Percentiles rank a stretch among this genome's conserved stretches.
These are phyloP conservation scores for Drosophila virilis DNA, from an alignment of 1,140 invertebrate genomes.

Conservation along the genomic window DNA sequence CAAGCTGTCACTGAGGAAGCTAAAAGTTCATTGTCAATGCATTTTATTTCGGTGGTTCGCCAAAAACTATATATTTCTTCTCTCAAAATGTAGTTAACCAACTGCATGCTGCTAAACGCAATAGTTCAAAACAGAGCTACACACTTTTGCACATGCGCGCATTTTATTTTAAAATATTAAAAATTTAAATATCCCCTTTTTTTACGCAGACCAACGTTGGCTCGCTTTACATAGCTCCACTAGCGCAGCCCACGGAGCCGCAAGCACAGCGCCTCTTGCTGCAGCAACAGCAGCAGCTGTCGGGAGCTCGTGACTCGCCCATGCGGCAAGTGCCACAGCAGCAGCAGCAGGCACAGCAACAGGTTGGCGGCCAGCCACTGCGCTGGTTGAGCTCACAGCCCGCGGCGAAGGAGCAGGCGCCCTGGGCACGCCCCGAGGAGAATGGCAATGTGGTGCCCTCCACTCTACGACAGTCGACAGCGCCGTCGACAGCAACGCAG, in stretches of 20 bases:
- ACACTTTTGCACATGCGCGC: no score
- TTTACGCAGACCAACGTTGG: constrained; percentile 72
- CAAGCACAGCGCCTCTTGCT: constrained; percentile 73
- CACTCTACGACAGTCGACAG: constrained; percentile 53
- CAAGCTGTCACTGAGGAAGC: no score
- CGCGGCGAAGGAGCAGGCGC: constrained; percentile 70
- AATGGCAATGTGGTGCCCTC: constrained; percentile 80
- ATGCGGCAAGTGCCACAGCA: constrained; percentile 64
- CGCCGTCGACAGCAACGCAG: constrained; percentile 7
- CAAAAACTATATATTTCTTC: no score
- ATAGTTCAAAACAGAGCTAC: no score
- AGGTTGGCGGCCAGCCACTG: constrained; percentile 55
- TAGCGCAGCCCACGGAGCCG: constrained; percentile 73
- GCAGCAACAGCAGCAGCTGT: constrained; percentile 62
- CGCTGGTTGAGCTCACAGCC: constrained; percentile 76
- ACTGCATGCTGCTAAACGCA: no score
- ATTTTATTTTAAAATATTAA: no score
- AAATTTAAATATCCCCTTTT: no score
- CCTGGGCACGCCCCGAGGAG: constrained; percentile 78
- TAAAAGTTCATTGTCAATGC: no score
- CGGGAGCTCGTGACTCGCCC: constrained; percentile 68
- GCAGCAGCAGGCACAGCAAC: constrained; percentile 48
- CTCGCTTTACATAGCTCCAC: constrained; percentile 79
- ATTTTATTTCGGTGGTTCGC: no score
- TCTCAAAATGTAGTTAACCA: no score